Percentiles rank a stretch among this genome's conserved stretches.
phyloP scores from a whole-genome alignment of 2,888 invertebrate genomes.

The Limenitis camilla region DNA sequence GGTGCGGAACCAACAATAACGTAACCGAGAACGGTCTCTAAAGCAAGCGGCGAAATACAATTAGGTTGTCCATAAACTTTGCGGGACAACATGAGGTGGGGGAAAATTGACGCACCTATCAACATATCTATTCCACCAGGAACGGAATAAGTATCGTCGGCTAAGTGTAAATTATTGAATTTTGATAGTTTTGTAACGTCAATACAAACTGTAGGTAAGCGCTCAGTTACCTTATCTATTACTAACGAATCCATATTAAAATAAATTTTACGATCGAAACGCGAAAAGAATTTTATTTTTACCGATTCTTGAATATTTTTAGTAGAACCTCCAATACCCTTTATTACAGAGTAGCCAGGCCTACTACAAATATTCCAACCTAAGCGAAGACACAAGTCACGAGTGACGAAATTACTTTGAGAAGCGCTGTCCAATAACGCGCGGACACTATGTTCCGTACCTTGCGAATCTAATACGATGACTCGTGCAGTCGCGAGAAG shows the following conservation, averaged over 20 bases:
- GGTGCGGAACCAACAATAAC: conserved; percentile 10
- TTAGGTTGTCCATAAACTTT: not conserved
- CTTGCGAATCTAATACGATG: not conserved
- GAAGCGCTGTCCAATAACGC: conserved; percentile 7
- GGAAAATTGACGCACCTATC: conserved; percentile 18
- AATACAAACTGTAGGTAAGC: conserved; percentile 8
- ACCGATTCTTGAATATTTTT: conserved; percentile 7
- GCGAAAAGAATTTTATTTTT: conserved; percentile 6
- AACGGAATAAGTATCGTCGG: conserved; percentile 12
- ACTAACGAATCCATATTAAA: conserved; percentile 2
- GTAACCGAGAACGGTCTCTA: conserved; percentile 18
- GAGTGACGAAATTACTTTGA: conserved; percentile 12
- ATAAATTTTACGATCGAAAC: conserved; percentile 7
- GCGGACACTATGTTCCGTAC: not conserved
- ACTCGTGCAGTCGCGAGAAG: conserved; percentile 12
- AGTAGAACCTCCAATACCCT: conserved; percentile 8
- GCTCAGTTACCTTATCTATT: conserved; percentile 11
- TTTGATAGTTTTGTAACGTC: conserved; percentile 1
- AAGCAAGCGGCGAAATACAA: not conserved
- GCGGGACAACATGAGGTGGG: conserved; percentile 12
- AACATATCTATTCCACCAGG: conserved; percentile 18
- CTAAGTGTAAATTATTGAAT: conserved; percentile 11
- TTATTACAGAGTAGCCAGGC: not conserved
- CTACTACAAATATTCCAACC: not conserved
- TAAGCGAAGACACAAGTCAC: not conserved